Percentiles rank a stretch among this genome's conserved stretches.
phyloP scores from a whole-genome alignment of 2,888 invertebrate genomes.

The Elgonia sp. region DNA sequence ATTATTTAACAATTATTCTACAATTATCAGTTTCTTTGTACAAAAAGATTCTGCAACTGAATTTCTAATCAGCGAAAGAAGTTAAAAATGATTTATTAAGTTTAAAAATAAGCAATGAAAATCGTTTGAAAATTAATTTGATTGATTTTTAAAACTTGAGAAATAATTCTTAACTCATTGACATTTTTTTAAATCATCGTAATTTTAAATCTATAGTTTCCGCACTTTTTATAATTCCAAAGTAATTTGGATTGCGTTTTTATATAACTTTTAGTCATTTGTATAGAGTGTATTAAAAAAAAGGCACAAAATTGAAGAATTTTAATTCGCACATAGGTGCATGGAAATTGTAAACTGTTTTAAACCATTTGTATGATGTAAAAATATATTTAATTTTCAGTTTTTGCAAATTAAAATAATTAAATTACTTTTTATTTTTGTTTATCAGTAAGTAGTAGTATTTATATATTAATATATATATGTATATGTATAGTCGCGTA shows the following conservation, averaged over 20 bases:
- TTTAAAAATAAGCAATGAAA: no score
- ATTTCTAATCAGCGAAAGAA: background rate
- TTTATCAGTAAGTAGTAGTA: conserved; percentile 10
- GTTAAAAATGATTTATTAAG: background rate
- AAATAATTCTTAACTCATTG: background rate
- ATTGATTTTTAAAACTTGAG: no score
- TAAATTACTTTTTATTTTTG: no score
- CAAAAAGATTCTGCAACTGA: no score
- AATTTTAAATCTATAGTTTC: conserved; percentile 4
- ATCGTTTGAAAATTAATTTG: no score
- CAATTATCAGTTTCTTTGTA: no score
- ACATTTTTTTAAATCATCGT: conserved; percentile 9
- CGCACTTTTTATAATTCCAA: background rate
- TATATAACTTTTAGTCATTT: conserved; percentile 11
- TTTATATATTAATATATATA: conserved; percentile 37
- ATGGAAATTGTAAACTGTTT: no score
- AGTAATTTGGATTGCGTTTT: conserved; percentile 5
- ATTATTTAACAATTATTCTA: no score
- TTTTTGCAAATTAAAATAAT: no score
- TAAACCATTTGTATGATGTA: conserved; percentile 23
- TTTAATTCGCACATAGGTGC: no score
- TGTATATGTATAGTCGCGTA: conserved; percentile 17
- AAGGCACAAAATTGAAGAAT: conserved; percentile 9
- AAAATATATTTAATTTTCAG: conserved; percentile 12
- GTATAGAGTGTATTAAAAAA: background rate